Evolutionary conservation across 2,888 invertebrate genomes (phyloP).

Genomic region (Timema podura): DNA sequence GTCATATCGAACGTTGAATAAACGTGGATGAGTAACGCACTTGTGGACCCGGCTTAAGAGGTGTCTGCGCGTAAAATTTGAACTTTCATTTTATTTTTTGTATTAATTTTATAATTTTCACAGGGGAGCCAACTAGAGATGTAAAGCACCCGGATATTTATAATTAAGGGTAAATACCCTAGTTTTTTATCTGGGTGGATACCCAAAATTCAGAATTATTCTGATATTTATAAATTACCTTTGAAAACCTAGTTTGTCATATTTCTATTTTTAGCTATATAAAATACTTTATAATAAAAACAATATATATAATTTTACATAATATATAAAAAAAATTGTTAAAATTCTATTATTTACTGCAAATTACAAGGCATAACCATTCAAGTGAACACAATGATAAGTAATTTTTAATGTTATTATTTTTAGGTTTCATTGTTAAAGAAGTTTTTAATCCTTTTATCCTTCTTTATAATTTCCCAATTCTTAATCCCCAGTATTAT

Average conservation of each 20-base stretch:
- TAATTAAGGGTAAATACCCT: neutral
- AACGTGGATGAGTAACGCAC: too few species aligned
- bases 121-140: too few species aligned
- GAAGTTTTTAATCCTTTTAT: neutral
- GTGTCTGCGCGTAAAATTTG: too few species aligned
- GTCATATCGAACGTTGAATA: too few species aligned
- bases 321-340: neutral
- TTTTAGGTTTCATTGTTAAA: neutral
- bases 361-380: conserved; percentile 13
- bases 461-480: neutral
- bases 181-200: neutral
- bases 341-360: conserved; percentile 5
- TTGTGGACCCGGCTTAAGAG: too few species aligned
- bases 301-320: neutral
- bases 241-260: neutral
- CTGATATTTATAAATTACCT: too few species aligned
- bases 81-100: too few species aligned
- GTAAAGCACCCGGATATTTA: too few species aligned
- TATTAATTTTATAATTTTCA: too few species aligned
- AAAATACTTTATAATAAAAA: neutral
- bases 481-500: neutral
- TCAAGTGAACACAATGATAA: too few species aligned
- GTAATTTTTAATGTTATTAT: conserved; percentile 34
- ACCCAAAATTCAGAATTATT: neutral
- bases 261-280: neutral